phyloP scores from a whole-genome alignment of 2,888 invertebrate genomes.

The Mellilla xanthometata region DNA sequence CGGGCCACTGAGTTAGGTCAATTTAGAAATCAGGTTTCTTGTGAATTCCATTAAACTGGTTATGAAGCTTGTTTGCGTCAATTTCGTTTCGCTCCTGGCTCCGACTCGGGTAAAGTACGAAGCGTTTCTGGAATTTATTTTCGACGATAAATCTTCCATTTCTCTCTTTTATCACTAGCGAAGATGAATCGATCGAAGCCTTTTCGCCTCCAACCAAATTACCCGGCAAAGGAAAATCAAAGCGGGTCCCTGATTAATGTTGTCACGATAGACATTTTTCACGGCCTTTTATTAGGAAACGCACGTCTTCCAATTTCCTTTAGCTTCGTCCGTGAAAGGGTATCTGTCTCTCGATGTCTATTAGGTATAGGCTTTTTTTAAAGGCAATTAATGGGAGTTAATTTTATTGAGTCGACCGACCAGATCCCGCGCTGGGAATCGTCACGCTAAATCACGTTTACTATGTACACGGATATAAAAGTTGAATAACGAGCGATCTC shows the following conservation, averaged over 20 bases:
- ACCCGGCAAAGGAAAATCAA: conserved; percentile 28
- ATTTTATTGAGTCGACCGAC: conserved; percentile 12
- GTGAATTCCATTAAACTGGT: conserved; percentile 3
- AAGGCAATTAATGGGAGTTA: conserved; percentile 14
- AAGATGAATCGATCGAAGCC: conserved; percentile 23
- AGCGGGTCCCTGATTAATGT: conserved; percentile 28
- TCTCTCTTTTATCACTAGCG: conserved; percentile 20
- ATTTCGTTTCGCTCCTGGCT: background rate
- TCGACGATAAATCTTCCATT: conserved; percentile 7
- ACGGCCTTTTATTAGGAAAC: conserved; percentile 22
- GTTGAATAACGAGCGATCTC: conserved; percentile 28
- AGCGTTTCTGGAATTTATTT: conserved; percentile 2
- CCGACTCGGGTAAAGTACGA: background rate
- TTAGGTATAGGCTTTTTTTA: conserved; percentile 13
- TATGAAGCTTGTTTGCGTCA: conserved; percentile 1
- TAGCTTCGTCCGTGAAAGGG: conserved; percentile 9
- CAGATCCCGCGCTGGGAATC: conserved; percentile 18
- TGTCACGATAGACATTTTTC: conserved; percentile 27
- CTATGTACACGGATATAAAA: conserved; percentile 29
- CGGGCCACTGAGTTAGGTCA: conserved; percentile 9
- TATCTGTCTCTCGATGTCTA: conserved; percentile 12
- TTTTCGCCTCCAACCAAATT: conserved; percentile 26
- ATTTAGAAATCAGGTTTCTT: conserved; percentile 11
- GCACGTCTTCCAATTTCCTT: conserved; percentile 22
- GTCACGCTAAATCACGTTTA: conserved; percentile 26